Evolutionary conservation across 1,140 invertebrate genomes (phyloP).

Genomic region (Drosophila nikananu): DNA sequence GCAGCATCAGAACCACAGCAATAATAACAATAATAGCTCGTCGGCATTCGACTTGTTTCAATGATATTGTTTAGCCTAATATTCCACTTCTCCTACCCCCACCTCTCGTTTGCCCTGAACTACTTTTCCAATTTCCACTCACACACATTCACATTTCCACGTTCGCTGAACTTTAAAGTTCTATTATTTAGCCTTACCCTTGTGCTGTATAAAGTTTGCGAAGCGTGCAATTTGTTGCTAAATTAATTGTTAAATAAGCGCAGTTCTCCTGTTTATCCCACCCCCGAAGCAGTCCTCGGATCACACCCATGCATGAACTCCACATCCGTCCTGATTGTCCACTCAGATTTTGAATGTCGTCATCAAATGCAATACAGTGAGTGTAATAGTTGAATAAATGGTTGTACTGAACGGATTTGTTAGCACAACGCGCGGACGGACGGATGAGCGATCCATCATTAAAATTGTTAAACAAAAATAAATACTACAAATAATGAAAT

Average conservation of each 20-base stretch:
- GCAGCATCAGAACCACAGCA: slow-evolving; percentile 58
- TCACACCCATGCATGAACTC: slow-evolving; percentile 54
- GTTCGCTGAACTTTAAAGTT: slow-evolving; percentile 14
- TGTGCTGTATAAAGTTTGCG: slow-evolving; percentile 53
- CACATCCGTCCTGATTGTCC: slow-evolving; percentile 77
- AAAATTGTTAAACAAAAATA: slow-evolving; percentile 71
- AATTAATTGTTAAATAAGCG: slow-evolving; percentile 60
- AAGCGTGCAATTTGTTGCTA: slow-evolving; percentile 63
- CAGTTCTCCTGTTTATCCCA: slow-evolving; percentile 15
- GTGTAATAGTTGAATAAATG: slow-evolving; percentile 64
- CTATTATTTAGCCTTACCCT: slow-evolving; percentile 21
- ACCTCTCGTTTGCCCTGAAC: slow-evolving; percentile 15
- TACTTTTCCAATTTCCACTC: slow-evolving; percentile 34
- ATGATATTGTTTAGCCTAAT: slow-evolving; percentile 86
- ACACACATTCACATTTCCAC: slow-evolving; percentile 43
- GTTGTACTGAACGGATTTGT: slow-evolving; percentile 78
- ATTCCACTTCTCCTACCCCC: slow-evolving; percentile 8
- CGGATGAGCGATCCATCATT: slow-evolving; percentile 69
- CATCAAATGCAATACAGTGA: slow-evolving; percentile 64
- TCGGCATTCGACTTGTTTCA: slow-evolving; percentile 85
- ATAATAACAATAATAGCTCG: slow-evolving; percentile 73
- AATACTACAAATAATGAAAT: slow-evolving; percentile 54
- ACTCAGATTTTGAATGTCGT: slow-evolving; percentile 63
- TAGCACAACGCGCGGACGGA: slow-evolving; percentile 68
- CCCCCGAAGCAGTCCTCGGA: slow-evolving; percentile 13